Evolutionary conservation across 2,888 invertebrate genomes (phyloP), one percentile per base, ranked within the genome.

Genomic region (Mimumesa dahlbomi): DNA sequence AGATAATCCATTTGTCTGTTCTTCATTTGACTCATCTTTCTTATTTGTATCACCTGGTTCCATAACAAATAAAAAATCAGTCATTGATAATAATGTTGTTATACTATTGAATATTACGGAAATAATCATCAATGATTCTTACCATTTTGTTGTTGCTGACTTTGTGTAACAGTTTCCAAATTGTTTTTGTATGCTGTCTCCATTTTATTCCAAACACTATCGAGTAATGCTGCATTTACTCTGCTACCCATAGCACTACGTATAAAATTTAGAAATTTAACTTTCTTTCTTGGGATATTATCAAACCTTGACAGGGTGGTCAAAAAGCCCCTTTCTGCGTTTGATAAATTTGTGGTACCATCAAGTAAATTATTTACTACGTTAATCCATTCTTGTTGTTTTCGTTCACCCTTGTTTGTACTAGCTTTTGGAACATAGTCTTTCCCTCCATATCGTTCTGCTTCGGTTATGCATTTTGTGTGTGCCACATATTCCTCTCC

Each of bases 361-460:
- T 92, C 92, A 14, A 95, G 88, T 3, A 94, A 93, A 18, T 91
- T 91, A 64, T 93, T 93, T 11, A 96, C 92, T 88, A 93, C 91
- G 84, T 94, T 93, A 13, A 94, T 91, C 97, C 97, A 98, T 49
- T 92, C 92, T 83, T 94, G 94, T 88, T 98, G 98, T 85, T 97
- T 97, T 74, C 92, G 93, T 85, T 95, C 96, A 5, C 97, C 97
- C 89, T 96, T 97, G 85, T 96, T 95, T 59, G 93, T 92, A 9
- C 90, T 89, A 13, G 92, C 90, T 84, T 94, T 95, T 2, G 93
- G 91, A 18, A 93, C 92, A 85, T 93, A 95, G 40, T 94, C 94
- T 89, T 95, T 95, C 0, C 94, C 96, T 5, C 96, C 94, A 87
- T 98, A 98, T 79, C 97, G 94, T 88, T 97, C 94, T 22, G 94